phyloP scores from a whole-genome alignment of 1,140 invertebrate species.

The Pseudomyrmex sp. region DNA sequence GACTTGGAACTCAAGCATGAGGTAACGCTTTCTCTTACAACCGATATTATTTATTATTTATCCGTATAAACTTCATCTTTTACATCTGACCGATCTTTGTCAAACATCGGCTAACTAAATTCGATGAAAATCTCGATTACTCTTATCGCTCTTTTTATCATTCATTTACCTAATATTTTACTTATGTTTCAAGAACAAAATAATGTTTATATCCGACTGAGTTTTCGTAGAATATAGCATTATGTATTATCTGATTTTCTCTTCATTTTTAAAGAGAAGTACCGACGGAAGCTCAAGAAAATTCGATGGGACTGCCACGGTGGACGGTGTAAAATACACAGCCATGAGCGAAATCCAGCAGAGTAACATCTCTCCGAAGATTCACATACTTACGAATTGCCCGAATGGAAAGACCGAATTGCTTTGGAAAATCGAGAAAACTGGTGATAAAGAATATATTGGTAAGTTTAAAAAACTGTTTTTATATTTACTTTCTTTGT shows the following conservation, averaged over 20 bases:
- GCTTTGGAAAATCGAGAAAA: slow-evolving; percentile 84
- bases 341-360: slow-evolving; percentile 82
- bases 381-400: slow-evolving; percentile 81
- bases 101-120: not conserved
- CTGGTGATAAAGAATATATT: slow-evolving; percentile 86
- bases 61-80: not conserved
- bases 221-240: not conserved
- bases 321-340: slow-evolving; percentile 85
- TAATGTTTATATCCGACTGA: slow-evolving; percentile 25
- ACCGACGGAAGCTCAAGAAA: slow-evolving; percentile 83
- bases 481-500: not conserved
- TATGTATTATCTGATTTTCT: slow-evolving; percentile 17
- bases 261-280: slow-evolving; percentile 77
- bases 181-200: slow-evolving; percentile 10
- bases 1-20: slow-evolving; percentile 86
- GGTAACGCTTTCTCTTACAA: slow-evolving; percentile 76
- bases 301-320: slow-evolving; percentile 80
- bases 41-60: not conserved
- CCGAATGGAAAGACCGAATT: slow-evolving; percentile 85
- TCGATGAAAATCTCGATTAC: slow-evolving; percentile 2
- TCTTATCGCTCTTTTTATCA: slow-evolving; percentile 1
- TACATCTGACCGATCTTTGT: not conserved
- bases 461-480: slow-evolving; percentile 78
- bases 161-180: slow-evolving; percentile 16
- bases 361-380: slow-evolving; percentile 78